Percentiles rank a stretch among this genome's conserved stretches.
Evolutionary conservation across 2,888 invertebrate species (phyloP).

Genomic region (Cecidostiba fungosa): DNA sequence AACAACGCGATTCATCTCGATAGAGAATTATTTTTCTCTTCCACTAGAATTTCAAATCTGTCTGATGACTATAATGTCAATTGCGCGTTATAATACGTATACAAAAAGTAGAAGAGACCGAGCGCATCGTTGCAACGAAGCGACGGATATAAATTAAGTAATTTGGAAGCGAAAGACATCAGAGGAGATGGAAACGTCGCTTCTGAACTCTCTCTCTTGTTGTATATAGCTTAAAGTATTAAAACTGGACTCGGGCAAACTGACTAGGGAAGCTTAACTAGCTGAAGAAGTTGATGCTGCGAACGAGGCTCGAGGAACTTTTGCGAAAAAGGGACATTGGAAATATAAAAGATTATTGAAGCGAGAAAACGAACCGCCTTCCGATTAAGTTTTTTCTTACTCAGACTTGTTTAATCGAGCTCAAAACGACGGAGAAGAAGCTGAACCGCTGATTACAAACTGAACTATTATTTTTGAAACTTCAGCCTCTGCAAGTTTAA

Average conservation of each 20-base stretch:
- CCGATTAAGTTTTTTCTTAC: slow-evolving; percentile 19
- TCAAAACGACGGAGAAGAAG: neutral
- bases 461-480: neutral
- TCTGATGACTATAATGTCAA: neutral
- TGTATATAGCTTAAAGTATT: slow-evolving; percentile 51
- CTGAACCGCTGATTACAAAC: neutral
- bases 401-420: neutral
- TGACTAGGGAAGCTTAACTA: slow-evolving; percentile 46
- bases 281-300: slow-evolving; percentile 50
- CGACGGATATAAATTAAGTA: slow-evolving; percentile 28
- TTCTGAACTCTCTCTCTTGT: slow-evolving; percentile 46
- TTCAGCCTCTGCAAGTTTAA: too few relatives aligned
- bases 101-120: neutral
- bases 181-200: slow-evolving; percentile 28
- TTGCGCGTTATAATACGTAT: neutral
- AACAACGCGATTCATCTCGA: too few relatives aligned
- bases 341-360: slow-evolving; percentile 27
- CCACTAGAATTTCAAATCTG: too few relatives aligned
- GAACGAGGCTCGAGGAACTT: slow-evolving; percentile 31
- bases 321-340: slow-evolving; percentile 13
- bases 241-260: slow-evolving; percentile 43
- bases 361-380: neutral
- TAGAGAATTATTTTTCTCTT: neutral
- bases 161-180: slow-evolving; percentile 26
- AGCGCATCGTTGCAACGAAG: neutral